Evolutionary conservation across 2,888 invertebrate species (phyloP), one percentile per base, ranked within the genome.

Genomic region (Leptothorax acervorum): DNA sequence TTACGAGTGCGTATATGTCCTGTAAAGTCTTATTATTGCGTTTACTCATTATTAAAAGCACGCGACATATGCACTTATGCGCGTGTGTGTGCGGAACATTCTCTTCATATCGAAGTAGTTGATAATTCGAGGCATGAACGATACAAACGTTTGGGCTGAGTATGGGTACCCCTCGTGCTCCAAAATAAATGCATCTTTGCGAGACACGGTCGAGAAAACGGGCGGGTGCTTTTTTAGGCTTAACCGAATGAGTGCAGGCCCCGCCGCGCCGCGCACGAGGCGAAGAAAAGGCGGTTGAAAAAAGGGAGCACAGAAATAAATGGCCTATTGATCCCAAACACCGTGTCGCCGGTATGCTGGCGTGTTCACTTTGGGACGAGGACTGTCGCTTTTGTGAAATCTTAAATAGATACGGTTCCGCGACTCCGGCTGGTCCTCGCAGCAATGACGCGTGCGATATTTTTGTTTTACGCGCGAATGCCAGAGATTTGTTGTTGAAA

Each of bases 271-370:
- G 74, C 53, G 79, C 86, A 86, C 85, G 87, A 73, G 55, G 81
- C 65, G 84, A 78, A 86, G 85, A 84, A 85, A 86, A 85, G 76
- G 63, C 48, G 83, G 75, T 68, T 83, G 85, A 91, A 92, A 91
- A 89, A 92, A 55, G 89, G 85, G 85, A 39, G 79, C 73, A 81
- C 79, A 81, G 60, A 81, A 81, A 81, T 81, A 81, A 81, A 73
- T 81, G 91, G 85, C 90, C 90, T 90, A 91, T 92, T 91, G 91
- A 91, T 90, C 91, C 60, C 86, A 74, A 86, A 88, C 88, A 84
- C 85, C 65, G 85, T 85, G 85, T 84, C 83, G 63, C 78, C 78
- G 65, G 82, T 76, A 88, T 86, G 88, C 85, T 82, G 71, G 55
- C 39, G 63, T 79, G 85, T 87, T 86, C 83, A 86, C 87, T 89